Base-by-base conservation (phyloP, 92 coral and sea anemone species). In the Scolanthus callimorphus region DNA sequence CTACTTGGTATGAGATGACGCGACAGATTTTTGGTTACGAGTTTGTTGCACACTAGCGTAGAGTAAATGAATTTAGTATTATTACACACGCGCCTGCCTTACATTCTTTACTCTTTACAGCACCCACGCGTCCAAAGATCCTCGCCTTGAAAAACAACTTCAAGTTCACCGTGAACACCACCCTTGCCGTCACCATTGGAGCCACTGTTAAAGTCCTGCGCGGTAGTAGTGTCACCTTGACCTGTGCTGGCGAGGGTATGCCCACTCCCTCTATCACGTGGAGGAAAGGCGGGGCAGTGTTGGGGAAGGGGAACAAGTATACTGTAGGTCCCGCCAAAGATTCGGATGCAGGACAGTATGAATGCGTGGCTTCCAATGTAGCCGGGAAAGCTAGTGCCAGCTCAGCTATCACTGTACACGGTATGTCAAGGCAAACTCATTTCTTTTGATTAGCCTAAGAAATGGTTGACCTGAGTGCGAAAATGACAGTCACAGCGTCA, bases 281-380 rank as follows among this genome's bases (percentile, higher is more conserved):
- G 95, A 47, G 56, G 17, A 77, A 76, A 27, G 61, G 63, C 31
- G 86, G 70, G 20, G 57, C 21, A 11, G 51, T 55, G 29, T 25
- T 72, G 6, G 61, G 65, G 27, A 22, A 25, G 1, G 66, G 67
- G 17, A 41, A 57, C 8, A 46, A 62, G 3, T 55, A 17, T 28
- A 41, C 59, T 26, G 39, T 61, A 29, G 55, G 38, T 41, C 56
- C 65, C 0, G 20, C 65, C 21, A 67, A 56, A 43, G 53, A 49
- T 39, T 3, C 54, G 0, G 70, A 66, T 21, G 63, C 78, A 22
- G 90, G 85, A 20, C 63, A 24, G 2, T 87, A 71, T 51, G 74
- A 90, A 4, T 87, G 95, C 29, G 70, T 60, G 15, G 95, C 95
- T 9, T 57, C 60, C 15, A 87, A 87, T 59, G 73, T 87, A 21